Percentiles rank a stretch among this genome's conserved stretches.
Evolutionary conservation across 2,797 vertebrate species (phyloP).

Genomic region (Parauchenoglanis punctatus): DNA sequence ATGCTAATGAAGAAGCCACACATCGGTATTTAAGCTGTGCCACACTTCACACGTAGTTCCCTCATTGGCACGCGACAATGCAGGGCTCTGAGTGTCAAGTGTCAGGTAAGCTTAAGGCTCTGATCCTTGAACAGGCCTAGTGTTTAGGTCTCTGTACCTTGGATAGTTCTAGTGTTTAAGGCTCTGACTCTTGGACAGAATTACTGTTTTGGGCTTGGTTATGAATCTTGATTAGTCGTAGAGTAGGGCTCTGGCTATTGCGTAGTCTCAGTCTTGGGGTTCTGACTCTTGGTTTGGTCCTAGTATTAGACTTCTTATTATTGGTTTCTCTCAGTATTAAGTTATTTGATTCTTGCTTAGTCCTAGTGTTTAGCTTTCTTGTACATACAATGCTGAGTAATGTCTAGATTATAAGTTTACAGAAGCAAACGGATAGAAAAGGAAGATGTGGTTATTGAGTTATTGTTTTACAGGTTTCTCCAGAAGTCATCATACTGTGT

Average conservation of each 20-base stretch:
- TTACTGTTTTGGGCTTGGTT: too few relatives aligned
- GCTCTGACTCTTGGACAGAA: neutral
- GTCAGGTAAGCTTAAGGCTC: too few relatives aligned
- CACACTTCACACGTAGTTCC: too few relatives aligned
- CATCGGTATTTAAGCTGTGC: too few relatives aligned
- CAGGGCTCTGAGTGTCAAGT: too few relatives aligned
- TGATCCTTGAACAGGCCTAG: neutral
- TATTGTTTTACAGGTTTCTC: neutral
- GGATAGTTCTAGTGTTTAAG: neutral
- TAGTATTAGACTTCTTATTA: neutral
- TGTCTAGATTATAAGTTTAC: neutral
- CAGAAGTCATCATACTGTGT: neutral
- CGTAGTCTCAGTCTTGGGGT: neutral
- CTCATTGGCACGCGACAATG: too few relatives aligned
- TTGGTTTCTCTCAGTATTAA: neutral
- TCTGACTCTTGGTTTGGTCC: neutral
- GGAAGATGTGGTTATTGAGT: neutral
- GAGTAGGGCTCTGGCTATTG: neutral
- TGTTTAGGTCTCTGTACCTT: neutral
- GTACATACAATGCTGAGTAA: neutral
- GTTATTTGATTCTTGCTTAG: too few relatives aligned
- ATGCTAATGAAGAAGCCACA: too few relatives aligned
- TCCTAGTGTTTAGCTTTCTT: too few relatives aligned
- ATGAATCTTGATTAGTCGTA: neutral
- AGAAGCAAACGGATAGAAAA: neutral